Conservation (phyloP, 2,113 vertebrate genomes). For the Hystrix brachyura region DNA sequence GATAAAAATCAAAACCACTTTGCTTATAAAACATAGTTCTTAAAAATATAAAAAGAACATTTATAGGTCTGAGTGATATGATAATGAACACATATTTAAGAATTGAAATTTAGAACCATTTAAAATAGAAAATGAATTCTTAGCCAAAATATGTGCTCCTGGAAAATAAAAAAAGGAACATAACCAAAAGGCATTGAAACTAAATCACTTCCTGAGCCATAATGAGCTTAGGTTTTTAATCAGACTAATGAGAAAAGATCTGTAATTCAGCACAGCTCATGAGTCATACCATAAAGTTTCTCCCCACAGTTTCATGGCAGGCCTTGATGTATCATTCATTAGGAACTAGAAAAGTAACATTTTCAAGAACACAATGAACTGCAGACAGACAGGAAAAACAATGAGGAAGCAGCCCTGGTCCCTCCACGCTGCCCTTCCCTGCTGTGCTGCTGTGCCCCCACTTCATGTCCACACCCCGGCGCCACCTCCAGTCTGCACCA, state of each 20-base stretch:
- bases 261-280: constrained; percentile 83
- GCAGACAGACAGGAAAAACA: constrained; percentile 77
- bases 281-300: constrained; percentile 84
- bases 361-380: constrained; percentile 85
- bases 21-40: constrained; percentile 66
- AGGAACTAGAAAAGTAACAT: constrained; percentile 81
- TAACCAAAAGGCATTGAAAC: constrained; percentile 85
- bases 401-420: constrained; percentile 62
- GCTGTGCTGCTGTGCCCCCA: background rate
- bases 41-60: constrained; percentile 75
- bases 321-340: constrained; percentile 86
- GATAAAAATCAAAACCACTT: constrained; percentile 66
- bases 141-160: constrained; percentile 84
- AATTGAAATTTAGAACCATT: constrained; percentile 79
- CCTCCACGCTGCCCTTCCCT: constrained; percentile 60
- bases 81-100: constrained; percentile 80
- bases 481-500: background rate
- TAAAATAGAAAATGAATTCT: constrained; percentile 84
- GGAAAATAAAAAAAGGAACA: constrained; percentile 81
- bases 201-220: constrained; percentile 86
- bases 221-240: constrained; percentile 86
- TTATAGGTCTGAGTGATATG: constrained; percentile 77
- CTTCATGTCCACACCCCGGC: background rate
- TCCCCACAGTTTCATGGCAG: constrained; percentile 84
- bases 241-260: constrained; percentile 87